These are phyloP conservation scores for Strigops habroptila DNA, from an alignment of 2,113 vertebrate species.

Conservation along the genomic window DNA sequence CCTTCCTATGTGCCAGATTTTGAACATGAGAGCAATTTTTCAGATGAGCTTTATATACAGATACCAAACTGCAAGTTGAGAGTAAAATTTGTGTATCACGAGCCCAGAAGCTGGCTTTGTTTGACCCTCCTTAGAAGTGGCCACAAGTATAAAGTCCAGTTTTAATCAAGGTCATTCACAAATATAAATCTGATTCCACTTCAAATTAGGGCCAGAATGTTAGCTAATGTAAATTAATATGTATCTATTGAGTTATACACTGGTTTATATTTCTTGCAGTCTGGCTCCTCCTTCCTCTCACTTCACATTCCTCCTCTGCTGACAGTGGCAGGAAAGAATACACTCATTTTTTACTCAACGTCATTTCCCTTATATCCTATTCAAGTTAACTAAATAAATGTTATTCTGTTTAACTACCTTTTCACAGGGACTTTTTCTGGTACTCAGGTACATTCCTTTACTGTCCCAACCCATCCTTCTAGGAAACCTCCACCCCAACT, in stretches of 20 bases:
- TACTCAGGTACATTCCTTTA: not conserved
- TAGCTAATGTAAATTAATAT: not conserved
- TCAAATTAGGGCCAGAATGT: not conserved
- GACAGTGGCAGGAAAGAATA: not conserved
- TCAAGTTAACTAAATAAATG: not conserved
- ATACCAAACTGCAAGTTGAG: not conserved
- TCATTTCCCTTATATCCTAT: not conserved
- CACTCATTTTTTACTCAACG: not conserved
- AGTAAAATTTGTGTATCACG: not conserved
- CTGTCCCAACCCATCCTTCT: not conserved
- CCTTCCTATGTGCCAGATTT: not conserved
- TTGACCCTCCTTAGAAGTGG: not conserved
- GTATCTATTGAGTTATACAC: not conserved
- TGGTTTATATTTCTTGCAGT: not conserved
- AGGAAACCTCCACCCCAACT: not conserved
- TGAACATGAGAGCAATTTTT: not conserved
- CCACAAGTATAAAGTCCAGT: not conserved
- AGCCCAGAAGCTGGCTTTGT: not conserved
- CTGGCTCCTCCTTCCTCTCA: not conserved
- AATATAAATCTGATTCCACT: not conserved
- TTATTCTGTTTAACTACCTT: not conserved
- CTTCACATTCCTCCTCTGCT: not conserved
- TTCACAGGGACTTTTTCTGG: not conserved
- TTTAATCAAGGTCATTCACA: not conserved
- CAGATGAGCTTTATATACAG: not conserved